phyloP scores from a whole-genome alignment of 2,888 invertebrate species.

The Polyploca ridens region DNA sequence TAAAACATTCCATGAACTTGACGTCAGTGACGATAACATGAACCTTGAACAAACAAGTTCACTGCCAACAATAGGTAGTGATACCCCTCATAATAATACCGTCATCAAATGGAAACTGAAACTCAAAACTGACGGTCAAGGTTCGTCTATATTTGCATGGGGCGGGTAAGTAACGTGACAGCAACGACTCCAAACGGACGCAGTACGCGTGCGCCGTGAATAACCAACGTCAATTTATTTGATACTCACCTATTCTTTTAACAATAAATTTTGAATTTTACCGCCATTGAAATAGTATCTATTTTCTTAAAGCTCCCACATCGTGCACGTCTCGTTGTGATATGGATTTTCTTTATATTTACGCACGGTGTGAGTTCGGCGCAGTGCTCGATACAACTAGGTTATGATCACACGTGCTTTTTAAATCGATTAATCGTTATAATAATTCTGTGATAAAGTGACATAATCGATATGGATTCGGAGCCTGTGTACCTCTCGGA shows the following conservation, averaged over 20 bases:
- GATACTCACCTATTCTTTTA: neutral
- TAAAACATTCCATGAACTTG: neutral
- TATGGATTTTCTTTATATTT: constrained; percentile 44
- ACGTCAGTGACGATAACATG: neutral
- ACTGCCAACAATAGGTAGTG: neutral
- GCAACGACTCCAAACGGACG: neutral
- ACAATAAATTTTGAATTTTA: neutral
- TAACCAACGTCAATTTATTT: constrained; percentile 1
- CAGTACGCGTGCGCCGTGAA: constrained; percentile 2
- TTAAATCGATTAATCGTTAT: constrained; percentile 19
- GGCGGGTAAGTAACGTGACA: constrained; percentile 5
- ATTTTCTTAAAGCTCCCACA: neutral
- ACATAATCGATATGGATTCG: constrained; percentile 33
- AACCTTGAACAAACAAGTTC: constrained; percentile 6
- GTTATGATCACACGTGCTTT: constrained; percentile 63
- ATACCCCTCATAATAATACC: neutral
- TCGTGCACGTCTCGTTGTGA: neutral
- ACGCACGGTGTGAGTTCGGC: constrained; percentile 54
- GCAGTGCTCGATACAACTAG: constrained; percentile 58
- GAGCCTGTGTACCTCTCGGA: constrained; percentile 69
- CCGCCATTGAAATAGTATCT: neutral
- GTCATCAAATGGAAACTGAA: neutral
- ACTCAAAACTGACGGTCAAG: constrained; percentile 6
- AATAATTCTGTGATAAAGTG: constrained; percentile 23
- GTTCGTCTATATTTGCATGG: constrained; percentile 4